Percentiles rank a stretch among this genome's conserved stretches.
These are phyloP conservation scores for Carapus acus DNA, from an alignment of 2,797 vertebrate species.

Conservation along the genomic window DNA sequence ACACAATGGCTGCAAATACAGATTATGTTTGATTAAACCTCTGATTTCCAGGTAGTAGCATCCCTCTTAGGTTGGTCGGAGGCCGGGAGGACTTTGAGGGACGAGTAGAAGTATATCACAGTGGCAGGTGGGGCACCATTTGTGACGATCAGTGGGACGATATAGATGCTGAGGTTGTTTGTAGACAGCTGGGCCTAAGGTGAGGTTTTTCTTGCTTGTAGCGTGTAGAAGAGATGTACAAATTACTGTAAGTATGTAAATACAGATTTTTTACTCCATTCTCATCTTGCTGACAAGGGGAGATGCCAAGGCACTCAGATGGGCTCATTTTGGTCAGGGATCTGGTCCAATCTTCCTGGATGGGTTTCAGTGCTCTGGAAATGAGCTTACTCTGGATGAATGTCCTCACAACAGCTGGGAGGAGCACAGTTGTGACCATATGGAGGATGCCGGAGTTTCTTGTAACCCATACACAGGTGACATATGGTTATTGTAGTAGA, in stretches of 20 bases:
- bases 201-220: slow-evolving; percentile 21
- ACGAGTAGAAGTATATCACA: slow-evolving; percentile 63
- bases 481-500: too few relatives aligned
- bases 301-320: slow-evolving; percentile 72
- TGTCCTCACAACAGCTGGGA: slow-evolving; percentile 81
- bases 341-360: slow-evolving; percentile 78
- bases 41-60: slow-evolving; percentile 65
- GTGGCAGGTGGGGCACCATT: slow-evolving; percentile 65
- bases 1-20: neutral
- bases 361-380: slow-evolving; percentile 80
- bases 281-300: slow-evolving; percentile 58
- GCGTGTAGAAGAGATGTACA: too few relatives aligned
- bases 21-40: neutral
- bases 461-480: slow-evolving; percentile 76
- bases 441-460: slow-evolving; percentile 79
- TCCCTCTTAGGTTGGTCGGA: slow-evolving; percentile 78
- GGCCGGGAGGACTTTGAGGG: slow-evolving; percentile 75
- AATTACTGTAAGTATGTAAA: too few relatives aligned
- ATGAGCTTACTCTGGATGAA: slow-evolving; percentile 82
- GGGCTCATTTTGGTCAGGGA: slow-evolving; percentile 76
- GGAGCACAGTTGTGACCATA: slow-evolving; percentile 83
- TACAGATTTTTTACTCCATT: too few relatives aligned
- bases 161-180: slow-evolving; percentile 70
- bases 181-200: slow-evolving; percentile 70
- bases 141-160: slow-evolving; percentile 73